These are phyloP conservation scores for Macrotis lagotis DNA, from an alignment of 2,113 vertebrate genomes.

Conservation along the genomic window DNA sequence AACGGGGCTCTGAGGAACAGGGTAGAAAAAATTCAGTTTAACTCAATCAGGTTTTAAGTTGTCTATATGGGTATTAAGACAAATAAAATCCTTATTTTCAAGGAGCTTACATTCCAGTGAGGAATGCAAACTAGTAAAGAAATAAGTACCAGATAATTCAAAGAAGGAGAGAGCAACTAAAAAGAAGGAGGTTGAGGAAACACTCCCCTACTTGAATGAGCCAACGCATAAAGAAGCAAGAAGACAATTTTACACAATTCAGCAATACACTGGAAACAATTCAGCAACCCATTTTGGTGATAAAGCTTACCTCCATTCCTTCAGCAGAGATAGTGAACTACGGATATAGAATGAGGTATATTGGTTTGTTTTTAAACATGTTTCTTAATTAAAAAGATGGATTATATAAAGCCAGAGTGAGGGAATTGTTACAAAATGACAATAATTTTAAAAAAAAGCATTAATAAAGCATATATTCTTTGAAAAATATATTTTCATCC, in stretches of 20 bases:
- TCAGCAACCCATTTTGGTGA: neutral
- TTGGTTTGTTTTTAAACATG: too few species aligned
- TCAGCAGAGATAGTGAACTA: neutral
- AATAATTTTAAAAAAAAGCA: too few species aligned
- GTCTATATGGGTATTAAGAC: neutral
- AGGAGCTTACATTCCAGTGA: neutral
- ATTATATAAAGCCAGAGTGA: too few species aligned
- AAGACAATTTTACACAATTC: neutral
- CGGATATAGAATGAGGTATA: too few species aligned
- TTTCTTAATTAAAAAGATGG: too few species aligned
- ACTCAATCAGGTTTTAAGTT: neutral
- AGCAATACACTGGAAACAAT: too few species aligned
- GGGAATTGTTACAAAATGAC: too few species aligned
- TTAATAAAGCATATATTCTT: too few species aligned
- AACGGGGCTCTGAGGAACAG: neutral
- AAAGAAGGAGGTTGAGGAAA: neutral
- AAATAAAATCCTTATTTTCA: neutral
- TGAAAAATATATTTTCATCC: too few species aligned
- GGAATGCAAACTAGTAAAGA: too few species aligned
- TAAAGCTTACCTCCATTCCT: neutral
- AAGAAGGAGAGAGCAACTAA: neutral
- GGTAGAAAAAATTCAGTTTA: neutral
- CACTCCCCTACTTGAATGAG: neutral
- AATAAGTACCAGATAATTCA: too few species aligned
- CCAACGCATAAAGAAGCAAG: neutral